A percentile compares a stretch with the other conserved stretches of the same genome.
These are phyloP conservation scores for Laticauda laticaudata DNA, from an alignment of 2,113 vertebrate genomes.

Conservation along the genomic window DNA sequence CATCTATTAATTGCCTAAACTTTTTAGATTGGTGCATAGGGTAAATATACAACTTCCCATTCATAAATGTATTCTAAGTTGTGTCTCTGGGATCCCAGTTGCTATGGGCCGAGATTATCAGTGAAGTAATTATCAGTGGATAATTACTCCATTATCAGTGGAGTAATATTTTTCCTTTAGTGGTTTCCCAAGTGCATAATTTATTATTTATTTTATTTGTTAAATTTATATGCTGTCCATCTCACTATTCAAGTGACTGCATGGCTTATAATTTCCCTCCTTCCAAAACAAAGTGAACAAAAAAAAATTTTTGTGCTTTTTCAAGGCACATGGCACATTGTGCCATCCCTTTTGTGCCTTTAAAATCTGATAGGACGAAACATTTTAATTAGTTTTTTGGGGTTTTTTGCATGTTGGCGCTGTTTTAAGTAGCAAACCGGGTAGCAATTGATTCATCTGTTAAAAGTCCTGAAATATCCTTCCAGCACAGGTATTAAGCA, in stretches of 20 bases:
- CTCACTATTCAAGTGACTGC: background rate
- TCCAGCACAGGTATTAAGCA: background rate
- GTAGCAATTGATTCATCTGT: background rate
- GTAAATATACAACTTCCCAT: background rate
- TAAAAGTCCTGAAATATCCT: background rate
- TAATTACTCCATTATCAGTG: background rate
- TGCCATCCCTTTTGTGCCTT: background rate
- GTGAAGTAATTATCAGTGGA: background rate
- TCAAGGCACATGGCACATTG: no score
- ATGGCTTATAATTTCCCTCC: background rate
- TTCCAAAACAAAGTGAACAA: background rate
- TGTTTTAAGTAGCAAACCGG: background rate
- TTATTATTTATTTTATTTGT: background rate
- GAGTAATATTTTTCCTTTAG: background rate
- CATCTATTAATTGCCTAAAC: background rate
- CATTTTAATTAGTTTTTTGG: background rate
- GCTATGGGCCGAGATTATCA: background rate
- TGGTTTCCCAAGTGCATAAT: background rate
- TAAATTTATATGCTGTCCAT: background rate
- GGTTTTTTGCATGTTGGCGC: background rate
- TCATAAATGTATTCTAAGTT: background rate
- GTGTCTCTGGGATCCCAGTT: background rate
- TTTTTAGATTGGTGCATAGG: background rate
- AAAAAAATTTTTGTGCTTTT: background rate
- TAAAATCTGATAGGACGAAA: background rate